phyloP scores from a whole-genome alignment of 1,140 invertebrate genomes.

The Tachypleus tridentatus region DNA sequence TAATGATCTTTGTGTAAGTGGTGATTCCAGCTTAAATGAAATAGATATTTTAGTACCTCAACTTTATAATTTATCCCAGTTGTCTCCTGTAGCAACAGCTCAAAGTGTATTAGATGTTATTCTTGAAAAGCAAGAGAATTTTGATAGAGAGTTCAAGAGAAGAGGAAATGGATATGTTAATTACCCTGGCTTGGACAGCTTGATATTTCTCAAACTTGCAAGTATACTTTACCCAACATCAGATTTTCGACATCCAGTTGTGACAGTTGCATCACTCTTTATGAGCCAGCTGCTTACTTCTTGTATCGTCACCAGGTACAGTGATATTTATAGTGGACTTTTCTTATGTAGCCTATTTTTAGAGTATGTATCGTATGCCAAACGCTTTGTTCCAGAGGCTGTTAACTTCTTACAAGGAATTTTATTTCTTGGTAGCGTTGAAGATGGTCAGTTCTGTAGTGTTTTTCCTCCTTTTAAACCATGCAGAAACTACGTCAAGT shows the following conservation, averaged over 20 bases:
- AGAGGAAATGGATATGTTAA: constrained; percentile 33
- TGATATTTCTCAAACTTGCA: constrained; percentile 53
- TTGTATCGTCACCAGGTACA: constrained; percentile 45
- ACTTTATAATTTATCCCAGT: constrained; percentile 57
- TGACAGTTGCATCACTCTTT: constrained; percentile 67
- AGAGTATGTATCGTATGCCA: constrained; percentile 68
- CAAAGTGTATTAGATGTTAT: constrained; percentile 52
- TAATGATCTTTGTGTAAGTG: constrained; percentile 45
- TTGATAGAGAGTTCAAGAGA: constrained; percentile 37
- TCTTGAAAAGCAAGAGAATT: constrained; percentile 58
- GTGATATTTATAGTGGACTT: constrained; percentile 61
- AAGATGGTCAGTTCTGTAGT: too few species aligned
- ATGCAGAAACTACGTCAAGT: too few species aligned
- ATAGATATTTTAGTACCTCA: constrained; percentile 45
- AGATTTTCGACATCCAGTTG: constrained; percentile 74
- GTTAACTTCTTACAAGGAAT: constrained; percentile 10
- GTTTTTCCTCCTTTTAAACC: too few species aligned
- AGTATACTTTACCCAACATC: constrained; percentile 66
- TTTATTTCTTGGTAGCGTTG: not conserved
- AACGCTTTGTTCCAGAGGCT: constrained; percentile 57
- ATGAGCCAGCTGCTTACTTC: constrained; percentile 62
- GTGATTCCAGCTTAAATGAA: constrained; percentile 29
- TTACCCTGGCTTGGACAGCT: constrained; percentile 53
- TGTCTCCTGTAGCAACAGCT: constrained; percentile 51
- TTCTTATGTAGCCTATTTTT: constrained; percentile 57